Conservation (phyloP, 2,113 vertebrate genomes). For the Neolamprologus sp. region DNA sequence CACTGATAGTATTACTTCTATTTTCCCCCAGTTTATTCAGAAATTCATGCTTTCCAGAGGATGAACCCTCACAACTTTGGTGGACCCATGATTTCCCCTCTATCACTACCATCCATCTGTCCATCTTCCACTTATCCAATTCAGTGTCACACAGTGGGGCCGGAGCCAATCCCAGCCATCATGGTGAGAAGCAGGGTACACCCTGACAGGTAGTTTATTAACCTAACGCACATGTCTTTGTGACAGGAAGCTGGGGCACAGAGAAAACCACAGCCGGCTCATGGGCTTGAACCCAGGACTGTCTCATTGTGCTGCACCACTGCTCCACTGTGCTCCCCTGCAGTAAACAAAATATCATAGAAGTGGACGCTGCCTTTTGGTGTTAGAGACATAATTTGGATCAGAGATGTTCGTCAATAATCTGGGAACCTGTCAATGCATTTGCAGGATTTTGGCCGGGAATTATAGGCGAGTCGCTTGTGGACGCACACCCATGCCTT, state of each 20-base stretch:
- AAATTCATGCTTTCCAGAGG: background rate
- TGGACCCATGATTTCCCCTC: background rate
- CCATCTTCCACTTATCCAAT: background rate
- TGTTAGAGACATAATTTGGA: background rate
- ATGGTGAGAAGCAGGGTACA: background rate
- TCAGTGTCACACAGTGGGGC: background rate
- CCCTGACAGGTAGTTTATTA: background rate
- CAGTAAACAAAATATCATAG: background rate
- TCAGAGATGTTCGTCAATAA: background rate
- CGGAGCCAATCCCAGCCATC: background rate
- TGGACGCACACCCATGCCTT: background rate
- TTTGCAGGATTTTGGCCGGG: background rate
- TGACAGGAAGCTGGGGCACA: background rate
- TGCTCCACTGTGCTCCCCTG: background rate
- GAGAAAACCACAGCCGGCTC: background rate
- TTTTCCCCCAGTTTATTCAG: background rate
- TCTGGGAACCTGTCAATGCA: background rate
- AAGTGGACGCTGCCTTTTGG: background rate
- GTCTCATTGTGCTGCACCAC: background rate
- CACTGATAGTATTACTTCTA: background rate
- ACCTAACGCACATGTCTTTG: background rate
- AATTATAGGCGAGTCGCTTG: background rate
- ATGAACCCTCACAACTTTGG: background rate
- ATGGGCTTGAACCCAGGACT: background rate
- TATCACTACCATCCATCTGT: background rate